Conservation (phyloP, 2,888 invertebrate species). For the Drosophila recens region DNA sequence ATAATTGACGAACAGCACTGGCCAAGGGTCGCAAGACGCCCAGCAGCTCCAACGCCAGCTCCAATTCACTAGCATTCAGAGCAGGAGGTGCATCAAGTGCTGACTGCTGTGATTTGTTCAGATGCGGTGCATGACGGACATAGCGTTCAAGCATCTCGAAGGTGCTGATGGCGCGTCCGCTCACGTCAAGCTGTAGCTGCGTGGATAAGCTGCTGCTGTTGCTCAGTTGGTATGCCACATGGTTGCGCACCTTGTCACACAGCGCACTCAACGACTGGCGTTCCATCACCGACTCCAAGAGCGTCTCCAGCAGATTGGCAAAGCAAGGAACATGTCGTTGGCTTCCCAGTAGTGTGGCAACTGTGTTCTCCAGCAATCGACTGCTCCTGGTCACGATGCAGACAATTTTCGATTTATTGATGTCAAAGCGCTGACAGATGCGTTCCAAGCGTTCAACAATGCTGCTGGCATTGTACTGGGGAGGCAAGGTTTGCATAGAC, state of each 20-base stretch:
- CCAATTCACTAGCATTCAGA: slow-evolving; percentile 30
- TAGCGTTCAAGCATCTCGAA: slow-evolving; percentile 49
- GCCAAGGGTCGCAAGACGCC: slow-evolving; percentile 43
- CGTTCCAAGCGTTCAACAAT: slow-evolving; percentile 52
- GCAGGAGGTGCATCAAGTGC: slow-evolving; percentile 18
- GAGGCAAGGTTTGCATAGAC: slow-evolving; percentile 38
- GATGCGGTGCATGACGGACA: slow-evolving; percentile 16
- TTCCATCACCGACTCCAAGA: slow-evolving; percentile 38
- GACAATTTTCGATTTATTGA: slow-evolving; percentile 48
- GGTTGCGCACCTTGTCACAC: slow-evolving; percentile 43
- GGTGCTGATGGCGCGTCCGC: slow-evolving; percentile 28
- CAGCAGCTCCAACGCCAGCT: slow-evolving; percentile 41
- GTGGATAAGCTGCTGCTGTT: neutral
- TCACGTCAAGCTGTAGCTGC: slow-evolving; percentile 18
- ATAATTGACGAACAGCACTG: slow-evolving; percentile 52
- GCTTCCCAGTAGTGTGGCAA: slow-evolving; percentile 34
- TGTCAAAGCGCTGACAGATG: slow-evolving; percentile 51
- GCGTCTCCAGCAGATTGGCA: slow-evolving; percentile 36
- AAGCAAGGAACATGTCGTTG: slow-evolving; percentile 57
- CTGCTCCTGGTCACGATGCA: slow-evolving; percentile 45
- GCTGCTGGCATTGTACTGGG: slow-evolving; percentile 25
- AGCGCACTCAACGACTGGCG: slow-evolving; percentile 34
- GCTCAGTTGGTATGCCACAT: slow-evolving; percentile 7
- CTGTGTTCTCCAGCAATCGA: slow-evolving; percentile 43
- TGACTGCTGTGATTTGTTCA: slow-evolving; percentile 10